Percentiles rank a stretch among this genome's conserved stretches.
Conservation (phyloP, 30 jellyfish, hydroid and myxozoan genomes). For the Turritopsis rubra region DNA sequence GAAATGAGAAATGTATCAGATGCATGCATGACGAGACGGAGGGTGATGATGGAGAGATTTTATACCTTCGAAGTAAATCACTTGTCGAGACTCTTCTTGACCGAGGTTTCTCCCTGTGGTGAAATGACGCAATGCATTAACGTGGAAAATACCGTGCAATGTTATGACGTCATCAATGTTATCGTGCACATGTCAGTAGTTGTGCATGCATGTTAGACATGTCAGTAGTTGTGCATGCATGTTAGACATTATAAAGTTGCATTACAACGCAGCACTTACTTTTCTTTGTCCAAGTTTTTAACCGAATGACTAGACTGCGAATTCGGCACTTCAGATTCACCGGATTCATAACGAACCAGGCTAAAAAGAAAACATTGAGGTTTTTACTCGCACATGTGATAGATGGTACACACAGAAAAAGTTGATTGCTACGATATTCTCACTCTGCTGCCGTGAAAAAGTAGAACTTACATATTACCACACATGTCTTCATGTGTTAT, state of each 20-base stretch:
- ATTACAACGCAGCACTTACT: slow-evolving; percentile 1
- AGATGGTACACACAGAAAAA: not conserved
- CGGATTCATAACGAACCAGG: slow-evolving; percentile 14
- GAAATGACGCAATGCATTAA: not conserved
- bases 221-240: not conserved
- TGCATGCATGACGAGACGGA: not conserved
- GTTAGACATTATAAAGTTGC: too few relatives aligned
- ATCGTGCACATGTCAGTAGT: not conserved
- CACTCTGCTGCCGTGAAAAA: not conserved
- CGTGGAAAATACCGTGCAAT: not conserved
- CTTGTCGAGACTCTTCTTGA: slow-evolving; percentile 28
- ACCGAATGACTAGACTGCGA: slow-evolving; percentile 27
- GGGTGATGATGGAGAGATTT: not conserved
- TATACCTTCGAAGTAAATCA: slow-evolving; percentile 14
- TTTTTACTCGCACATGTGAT: not conserved
- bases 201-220: not conserved
- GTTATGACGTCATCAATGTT: not conserved
- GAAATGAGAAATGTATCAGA: not conserved
- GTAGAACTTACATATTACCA: slow-evolving; percentile 22
- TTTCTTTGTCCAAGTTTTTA: slow-evolving; percentile 10
- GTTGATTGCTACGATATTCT: not conserved
- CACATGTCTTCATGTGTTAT: slow-evolving; percentile 21
- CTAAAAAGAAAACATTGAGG: not conserved
- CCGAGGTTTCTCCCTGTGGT: slow-evolving; percentile 12
- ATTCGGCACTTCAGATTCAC: slow-evolving; percentile 3